Conservation (phyloP, 2,888 invertebrate genomes). For the Aphrophora alni region DNA sequence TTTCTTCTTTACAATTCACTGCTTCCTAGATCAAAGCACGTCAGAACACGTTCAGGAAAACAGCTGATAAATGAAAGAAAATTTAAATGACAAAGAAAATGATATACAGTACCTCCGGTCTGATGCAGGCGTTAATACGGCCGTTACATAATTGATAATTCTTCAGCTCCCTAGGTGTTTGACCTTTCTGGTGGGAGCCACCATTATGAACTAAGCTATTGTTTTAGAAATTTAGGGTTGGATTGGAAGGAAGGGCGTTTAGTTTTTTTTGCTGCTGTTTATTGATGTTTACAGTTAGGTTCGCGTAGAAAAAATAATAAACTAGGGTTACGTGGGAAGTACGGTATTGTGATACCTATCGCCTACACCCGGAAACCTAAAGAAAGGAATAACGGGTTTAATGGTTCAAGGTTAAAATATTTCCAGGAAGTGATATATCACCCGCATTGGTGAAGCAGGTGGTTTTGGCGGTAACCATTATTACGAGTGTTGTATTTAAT, state of each 20-base stretch:
- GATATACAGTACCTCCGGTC: not conserved
- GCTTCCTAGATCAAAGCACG: not conserved
- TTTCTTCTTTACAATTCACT: not conserved
- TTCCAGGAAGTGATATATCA: no score
- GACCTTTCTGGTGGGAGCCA: no score
- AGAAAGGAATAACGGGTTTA: not conserved
- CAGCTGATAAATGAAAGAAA: not conserved
- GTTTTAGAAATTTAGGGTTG: not conserved
- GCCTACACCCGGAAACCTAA: not conserved
- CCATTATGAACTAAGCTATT: no score
- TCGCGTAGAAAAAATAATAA: not conserved
- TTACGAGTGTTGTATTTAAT: no score
- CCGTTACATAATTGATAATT: not conserved
- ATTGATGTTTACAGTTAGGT: not conserved
- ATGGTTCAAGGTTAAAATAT: not conserved
- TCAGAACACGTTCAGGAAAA: not conserved
- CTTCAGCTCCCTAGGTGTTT: not conserved
- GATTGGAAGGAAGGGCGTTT: not conserved
- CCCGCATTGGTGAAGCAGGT: no score
- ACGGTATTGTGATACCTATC: no score
- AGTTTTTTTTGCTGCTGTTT: not conserved
- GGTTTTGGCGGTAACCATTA: no score
- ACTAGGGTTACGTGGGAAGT: not conserved
- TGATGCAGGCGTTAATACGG: not conserved
- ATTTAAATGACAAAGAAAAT: slow-evolving; percentile 6